Conservation (phyloP, 2,797 vertebrate species). For the Helarctos malayanus region DNA sequence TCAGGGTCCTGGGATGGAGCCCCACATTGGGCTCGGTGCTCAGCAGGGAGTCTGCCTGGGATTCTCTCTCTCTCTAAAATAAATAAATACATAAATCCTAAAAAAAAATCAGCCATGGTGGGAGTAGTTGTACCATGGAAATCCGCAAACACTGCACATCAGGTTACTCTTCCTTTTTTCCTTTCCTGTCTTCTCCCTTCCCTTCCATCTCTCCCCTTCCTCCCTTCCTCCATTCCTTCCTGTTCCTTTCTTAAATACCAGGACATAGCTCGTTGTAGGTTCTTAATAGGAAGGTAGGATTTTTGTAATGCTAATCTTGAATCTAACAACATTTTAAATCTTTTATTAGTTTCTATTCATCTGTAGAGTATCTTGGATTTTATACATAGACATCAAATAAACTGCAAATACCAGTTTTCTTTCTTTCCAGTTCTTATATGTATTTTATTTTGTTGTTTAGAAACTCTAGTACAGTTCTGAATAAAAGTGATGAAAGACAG, state of each 20-base stretch:
- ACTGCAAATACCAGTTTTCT: background rate
- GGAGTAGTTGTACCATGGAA: background rate
- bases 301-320: background rate
- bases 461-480: background rate
- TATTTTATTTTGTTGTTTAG: background rate
- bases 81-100: background rate
- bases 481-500: background rate
- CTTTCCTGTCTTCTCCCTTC: background rate
- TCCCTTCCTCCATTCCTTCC: background rate
- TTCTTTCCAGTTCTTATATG: background rate
- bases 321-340: background rate
- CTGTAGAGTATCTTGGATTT: background rate
- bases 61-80: background rate
- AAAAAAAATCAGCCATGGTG: background rate
- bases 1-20: background rate
- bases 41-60: background rate
- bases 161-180: background rate
- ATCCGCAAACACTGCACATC: background rate
- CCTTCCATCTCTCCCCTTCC: background rate
- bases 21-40: background rate
- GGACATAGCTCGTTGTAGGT: background rate
- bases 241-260: background rate
- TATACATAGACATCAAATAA: background rate
- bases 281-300: background rate
- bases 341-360: background rate